These are phyloP conservation scores for Schizopygopsis pylzovi DNA, from an alignment of 2,797 vertebrate species.

Conservation along the genomic window DNA sequence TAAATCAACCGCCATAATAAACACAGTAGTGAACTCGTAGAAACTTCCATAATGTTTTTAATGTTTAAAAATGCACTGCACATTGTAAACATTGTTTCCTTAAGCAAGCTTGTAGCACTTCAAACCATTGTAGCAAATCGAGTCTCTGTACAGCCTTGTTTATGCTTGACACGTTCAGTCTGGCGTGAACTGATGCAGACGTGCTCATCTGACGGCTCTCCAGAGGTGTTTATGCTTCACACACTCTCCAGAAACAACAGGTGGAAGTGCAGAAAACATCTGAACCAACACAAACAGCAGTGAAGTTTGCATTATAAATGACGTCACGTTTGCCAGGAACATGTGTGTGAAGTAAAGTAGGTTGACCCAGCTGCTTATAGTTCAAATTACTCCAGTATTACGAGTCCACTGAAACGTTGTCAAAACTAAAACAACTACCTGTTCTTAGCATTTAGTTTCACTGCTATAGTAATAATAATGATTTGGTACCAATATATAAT, in stretches of 20 bases:
- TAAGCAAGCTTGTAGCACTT: background rate
- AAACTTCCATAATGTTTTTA: background rate
- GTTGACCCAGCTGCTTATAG: background rate
- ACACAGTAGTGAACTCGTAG: background rate
- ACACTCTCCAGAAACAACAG: conserved; percentile 22
- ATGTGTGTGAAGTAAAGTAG: background rate
- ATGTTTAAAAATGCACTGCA: background rate
- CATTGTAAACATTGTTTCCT: background rate
- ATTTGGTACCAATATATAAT: background rate
- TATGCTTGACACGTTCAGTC: background rate
- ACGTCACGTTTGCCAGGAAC: background rate
- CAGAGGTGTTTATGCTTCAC: conserved; percentile 16
- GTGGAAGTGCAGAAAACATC: conserved; percentile 12
- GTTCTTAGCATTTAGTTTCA: background rate
- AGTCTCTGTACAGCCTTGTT: background rate
- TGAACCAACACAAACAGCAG: background rate
- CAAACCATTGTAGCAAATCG: background rate
- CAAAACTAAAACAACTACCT: background rate
- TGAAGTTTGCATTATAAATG: background rate
- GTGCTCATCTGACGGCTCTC: background rate
- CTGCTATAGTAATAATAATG: background rate
- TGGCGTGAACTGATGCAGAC: background rate
- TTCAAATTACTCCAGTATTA: background rate
- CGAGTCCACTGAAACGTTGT: background rate
- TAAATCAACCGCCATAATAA: background rate